Evolutionary conservation across 1,140 invertebrate species (phyloP).

Genomic region (Hermetia illucens): DNA sequence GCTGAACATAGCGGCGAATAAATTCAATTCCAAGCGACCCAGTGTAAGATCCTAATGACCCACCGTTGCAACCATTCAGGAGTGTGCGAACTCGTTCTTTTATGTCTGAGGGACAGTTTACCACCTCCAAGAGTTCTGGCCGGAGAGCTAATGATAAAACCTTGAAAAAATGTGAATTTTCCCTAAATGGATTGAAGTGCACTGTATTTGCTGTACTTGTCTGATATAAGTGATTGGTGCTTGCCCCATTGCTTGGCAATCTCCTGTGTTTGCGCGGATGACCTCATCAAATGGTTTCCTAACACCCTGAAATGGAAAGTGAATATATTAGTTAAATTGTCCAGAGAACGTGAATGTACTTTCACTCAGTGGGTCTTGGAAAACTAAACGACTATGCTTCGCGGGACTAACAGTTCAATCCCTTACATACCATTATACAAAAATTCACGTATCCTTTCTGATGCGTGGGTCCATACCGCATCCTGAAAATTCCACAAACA

Average conservation of each 20-base stretch:
- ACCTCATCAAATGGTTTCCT: constrained; percentile 75
- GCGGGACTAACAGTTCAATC: no score
- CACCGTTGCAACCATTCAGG: constrained; percentile 52
- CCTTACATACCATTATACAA: no score
- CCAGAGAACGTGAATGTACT: no score
- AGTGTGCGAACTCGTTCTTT: constrained; percentile 18
- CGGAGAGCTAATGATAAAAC: constrained; percentile 14
- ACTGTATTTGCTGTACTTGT: constrained; percentile 34
- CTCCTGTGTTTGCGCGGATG: constrained; percentile 89
- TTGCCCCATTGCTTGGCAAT: constrained; percentile 89
- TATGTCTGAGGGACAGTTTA: background rate
- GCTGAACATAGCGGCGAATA: constrained; percentile 58
- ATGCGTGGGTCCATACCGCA: no score
- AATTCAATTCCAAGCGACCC: constrained; percentile 65
- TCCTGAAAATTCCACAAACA: no score
- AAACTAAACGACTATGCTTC: no score
- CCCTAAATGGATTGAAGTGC: no score
- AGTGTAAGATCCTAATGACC: constrained; percentile 57
- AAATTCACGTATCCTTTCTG: no score
- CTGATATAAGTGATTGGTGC: constrained; percentile 55
- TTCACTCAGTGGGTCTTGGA: no score
- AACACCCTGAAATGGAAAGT: constrained; percentile 42
- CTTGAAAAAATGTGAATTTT: no score
- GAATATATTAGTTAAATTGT: no score
- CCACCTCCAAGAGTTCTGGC: background rate